These are phyloP conservation scores for Hirtodrosophila histrioides DNA, from an alignment of 2,888 invertebrate genomes.

Conservation along the genomic window DNA sequence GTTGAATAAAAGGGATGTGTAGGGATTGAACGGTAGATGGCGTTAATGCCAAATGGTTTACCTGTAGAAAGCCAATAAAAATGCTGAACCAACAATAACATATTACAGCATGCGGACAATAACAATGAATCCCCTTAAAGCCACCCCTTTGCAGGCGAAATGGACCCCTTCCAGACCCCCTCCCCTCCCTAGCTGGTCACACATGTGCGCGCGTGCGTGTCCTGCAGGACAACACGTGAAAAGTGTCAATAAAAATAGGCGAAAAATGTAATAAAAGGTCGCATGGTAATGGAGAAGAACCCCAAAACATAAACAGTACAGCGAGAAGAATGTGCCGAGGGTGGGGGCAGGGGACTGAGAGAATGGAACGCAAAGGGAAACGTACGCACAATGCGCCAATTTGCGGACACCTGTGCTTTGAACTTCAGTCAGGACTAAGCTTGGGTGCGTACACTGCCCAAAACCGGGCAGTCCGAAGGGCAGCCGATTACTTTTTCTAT, in stretches of 20 bases:
- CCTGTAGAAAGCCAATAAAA: conserved; percentile 73
- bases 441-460: no score
- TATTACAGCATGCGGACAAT: conserved; percentile 67
- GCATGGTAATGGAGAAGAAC: conserved; percentile 31
- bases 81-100: conserved; percentile 67
- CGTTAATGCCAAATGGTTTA: conserved; percentile 59
- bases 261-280: conserved; percentile 54
- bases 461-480: no score
- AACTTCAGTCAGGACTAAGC: conserved; percentile 8
- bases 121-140: conserved; percentile 50
- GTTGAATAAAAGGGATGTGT: neutral
- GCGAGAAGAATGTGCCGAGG: conserved; percentile 2
- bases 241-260: conserved; percentile 71
- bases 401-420: conserved; percentile 32
- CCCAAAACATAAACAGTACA: conserved; percentile 1
- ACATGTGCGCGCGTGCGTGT: conserved; percentile 37
- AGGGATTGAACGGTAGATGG: conserved; percentile 31
- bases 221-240: conserved; percentile 67
- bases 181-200: neutral
- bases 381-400: conserved; percentile 29
- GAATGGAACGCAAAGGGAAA: neutral
- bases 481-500: no score
- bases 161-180: neutral
- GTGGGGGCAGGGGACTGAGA: neutral
- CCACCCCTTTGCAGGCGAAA: neutral